These are phyloP conservation scores for Spheniscus humboldti DNA, from an alignment of 2,797 vertebrate genomes.

Conservation along the genomic window DNA sequence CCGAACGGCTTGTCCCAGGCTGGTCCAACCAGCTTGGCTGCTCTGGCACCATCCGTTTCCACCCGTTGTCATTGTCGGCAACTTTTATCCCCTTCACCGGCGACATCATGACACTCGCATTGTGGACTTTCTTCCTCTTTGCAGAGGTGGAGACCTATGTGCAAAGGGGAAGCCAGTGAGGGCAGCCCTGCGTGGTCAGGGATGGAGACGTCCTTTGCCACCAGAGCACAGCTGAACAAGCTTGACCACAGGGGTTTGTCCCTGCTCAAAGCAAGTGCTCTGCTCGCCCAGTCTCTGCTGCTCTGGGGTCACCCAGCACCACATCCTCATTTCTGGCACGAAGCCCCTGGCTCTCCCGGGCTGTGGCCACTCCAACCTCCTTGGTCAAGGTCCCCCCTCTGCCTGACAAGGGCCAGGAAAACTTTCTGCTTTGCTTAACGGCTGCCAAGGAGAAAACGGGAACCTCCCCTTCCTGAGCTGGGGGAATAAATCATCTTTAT, in stretches of 20 bases:
- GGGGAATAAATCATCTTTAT: not conserved
- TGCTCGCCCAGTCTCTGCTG: not conserved
- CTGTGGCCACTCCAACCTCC: not conserved
- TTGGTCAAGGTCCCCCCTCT: not conserved
- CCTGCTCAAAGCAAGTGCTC: not conserved
- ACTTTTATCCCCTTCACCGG: not conserved
- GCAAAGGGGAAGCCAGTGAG: not conserved
- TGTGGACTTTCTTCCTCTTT: not conserved
- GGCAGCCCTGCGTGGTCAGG: not conserved
- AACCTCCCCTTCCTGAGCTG: not conserved
- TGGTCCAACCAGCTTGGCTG: not conserved
- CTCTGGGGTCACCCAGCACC: not conserved
- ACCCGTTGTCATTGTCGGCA: rapidly evolving
- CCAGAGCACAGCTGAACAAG: not conserved
- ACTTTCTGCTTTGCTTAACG: not conserved
- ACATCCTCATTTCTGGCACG: not conserved
- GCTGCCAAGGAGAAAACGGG: not conserved
- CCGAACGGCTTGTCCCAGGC: not conserved
- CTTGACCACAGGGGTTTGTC: not conserved
- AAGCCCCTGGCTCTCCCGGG: not conserved
- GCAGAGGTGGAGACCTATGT: not conserved
- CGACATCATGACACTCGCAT: rapidly evolving
- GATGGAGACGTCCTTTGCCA: not conserved
- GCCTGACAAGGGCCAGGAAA: not conserved
- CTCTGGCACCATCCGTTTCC: rapidly evolving